phyloP scores from a whole-genome alignment of 2,113 vertebrate genomes.

The Danionella cerebrum region DNA sequence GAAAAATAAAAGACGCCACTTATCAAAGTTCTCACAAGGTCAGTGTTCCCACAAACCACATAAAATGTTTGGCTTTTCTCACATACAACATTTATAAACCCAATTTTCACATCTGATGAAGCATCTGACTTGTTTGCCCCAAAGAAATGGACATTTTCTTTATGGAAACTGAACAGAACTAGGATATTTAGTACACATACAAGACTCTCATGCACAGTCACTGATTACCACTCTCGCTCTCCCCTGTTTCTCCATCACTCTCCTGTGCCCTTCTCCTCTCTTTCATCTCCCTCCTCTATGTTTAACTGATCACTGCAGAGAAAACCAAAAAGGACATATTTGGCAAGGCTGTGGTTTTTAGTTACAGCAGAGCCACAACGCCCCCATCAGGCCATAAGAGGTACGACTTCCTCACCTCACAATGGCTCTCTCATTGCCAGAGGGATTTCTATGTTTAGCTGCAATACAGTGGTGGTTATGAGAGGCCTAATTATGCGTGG shows the following conservation, averaged over 20 bases:
- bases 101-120: no score
- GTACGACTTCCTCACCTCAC: background rate
- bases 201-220: background rate
- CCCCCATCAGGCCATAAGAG: slow-evolving; percentile 49
- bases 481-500: slow-evolving; percentile 36
- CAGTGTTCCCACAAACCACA: background rate
- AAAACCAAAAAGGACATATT: slow-evolving; percentile 31
- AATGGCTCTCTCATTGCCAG: background rate
- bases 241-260: background rate
- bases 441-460: slow-evolving; percentile 48
- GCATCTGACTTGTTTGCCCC: background rate
- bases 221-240: background rate
- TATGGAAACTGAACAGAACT: background rate
- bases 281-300: slow-evolving; percentile 37
- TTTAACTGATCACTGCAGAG: slow-evolving; percentile 49
- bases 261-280: background rate
- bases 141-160: background rate
- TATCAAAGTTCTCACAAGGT: background rate
- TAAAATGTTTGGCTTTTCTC: background rate
- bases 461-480: slow-evolving; percentile 36
- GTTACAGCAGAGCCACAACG: slow-evolving; percentile 52
- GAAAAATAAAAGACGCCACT: background rate
- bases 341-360: background rate
- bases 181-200: background rate
- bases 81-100: background rate